Evolutionary conservation across 2,888 invertebrate species (phyloP), one percentile per base, ranked within the genome.

Genomic region (Microchrysa polita): DNA sequence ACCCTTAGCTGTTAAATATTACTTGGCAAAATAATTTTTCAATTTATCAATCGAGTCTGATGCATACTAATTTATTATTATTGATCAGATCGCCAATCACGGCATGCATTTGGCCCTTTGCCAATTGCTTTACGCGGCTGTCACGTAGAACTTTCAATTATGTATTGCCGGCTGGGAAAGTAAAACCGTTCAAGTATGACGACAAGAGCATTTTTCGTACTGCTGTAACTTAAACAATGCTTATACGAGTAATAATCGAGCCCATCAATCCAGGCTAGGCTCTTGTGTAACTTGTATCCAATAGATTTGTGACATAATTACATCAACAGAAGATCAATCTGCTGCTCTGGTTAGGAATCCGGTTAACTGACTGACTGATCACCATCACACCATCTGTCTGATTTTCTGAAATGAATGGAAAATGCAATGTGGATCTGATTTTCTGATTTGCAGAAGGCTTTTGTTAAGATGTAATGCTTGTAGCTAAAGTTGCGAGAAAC

Each of bases 271-370:
- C 40, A 9, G 61, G 16, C 40, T 61, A 9, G 61, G 16, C 40
- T 61, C 61, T 40, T 61, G 61, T 61, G 61, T 61, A 61, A 61
- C 61, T 55, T 1, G 10, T 20, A 4, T 60, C 16, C 61, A 61
- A 40, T 34, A 40, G 61, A 40, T 40, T 61, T 61, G 61, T 61
- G 61, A 61, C 42, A 61, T 61, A 61, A 61, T 61, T 61, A 61
- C 61, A n/a, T 16, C 10, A 40, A 40, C 40, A 5, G 40, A 22
- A 61, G 16, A 61, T 61, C 40, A 5, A 16, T 61, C 27, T 34
- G 7, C 18, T 16, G 48, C 16, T 61, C n/a, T 16, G 34, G 34
- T 14, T 23, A n/a, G n/a, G 59, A 61, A 61, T 61, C 61, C 61
- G 61, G 61, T 61, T 61, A 16, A 16, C n/a, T n/a, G 40, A 10